phyloP scores from a whole-genome alignment of 2,113 vertebrate species.

The Oncorhynchus mykiss region DNA sequence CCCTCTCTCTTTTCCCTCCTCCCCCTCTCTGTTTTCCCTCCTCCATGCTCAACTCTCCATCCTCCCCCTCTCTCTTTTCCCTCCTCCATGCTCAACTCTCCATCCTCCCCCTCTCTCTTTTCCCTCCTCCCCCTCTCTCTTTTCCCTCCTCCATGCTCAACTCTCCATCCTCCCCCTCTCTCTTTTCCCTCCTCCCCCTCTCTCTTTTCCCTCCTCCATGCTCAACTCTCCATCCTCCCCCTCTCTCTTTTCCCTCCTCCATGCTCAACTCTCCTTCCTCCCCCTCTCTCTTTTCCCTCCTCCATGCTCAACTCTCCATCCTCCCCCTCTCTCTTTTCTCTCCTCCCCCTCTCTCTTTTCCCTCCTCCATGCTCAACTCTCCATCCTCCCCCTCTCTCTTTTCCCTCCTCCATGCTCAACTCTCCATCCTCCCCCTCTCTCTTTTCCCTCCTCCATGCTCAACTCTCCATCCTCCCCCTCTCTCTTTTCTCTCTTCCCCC shows the following conservation, averaged over 20 bases:
- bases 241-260: background rate
- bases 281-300: no score
- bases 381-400: background rate
- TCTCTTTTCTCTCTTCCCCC: no score
- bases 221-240: no score
- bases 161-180: constrained; percentile 7
- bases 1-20: background rate
- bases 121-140: background rate
- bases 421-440: background rate
- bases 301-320: background rate
- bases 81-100: background rate
- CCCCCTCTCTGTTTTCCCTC: background rate
- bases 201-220: background rate
- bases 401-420: no score
- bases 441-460: background rate
- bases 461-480: constrained; percentile 6
- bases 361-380: constrained; percentile 8
- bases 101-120: background rate
- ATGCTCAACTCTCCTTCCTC: constrained; percentile 8
- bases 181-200: no score
- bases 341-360: background rate
- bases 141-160: background rate
- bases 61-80: no score
- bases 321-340: background rate
- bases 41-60: no score